phyloP scores from a whole-genome alignment of 2,797 vertebrate genomes.

The Cercopithecus diana region DNA sequence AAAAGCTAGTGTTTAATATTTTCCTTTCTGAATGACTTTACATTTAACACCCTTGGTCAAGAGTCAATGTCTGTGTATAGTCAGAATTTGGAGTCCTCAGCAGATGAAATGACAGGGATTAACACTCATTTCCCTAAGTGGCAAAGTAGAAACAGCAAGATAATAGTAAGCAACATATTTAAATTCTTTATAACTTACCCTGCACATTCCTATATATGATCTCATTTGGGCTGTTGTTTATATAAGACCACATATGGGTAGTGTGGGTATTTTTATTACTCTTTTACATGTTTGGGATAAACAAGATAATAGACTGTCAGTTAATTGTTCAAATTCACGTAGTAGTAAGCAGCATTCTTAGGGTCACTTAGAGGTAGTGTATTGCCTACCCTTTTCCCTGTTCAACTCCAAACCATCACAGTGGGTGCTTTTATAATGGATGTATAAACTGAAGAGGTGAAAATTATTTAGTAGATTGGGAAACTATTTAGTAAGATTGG shows the following conservation, averaged over 20 bases:
- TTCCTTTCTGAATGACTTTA: neutral
- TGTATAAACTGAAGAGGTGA: neutral
- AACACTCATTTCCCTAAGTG: neutral
- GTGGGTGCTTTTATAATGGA: neutral
- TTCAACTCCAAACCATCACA: neutral
- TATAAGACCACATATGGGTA: neutral
- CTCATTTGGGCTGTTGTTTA: neutral
- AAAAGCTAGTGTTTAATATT: neutral
- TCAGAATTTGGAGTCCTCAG: neutral
- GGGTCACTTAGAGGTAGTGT: neutral
- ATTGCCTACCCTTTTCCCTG: neutral
- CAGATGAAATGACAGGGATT: neutral
- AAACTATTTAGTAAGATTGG: neutral
- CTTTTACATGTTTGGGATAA: neutral
- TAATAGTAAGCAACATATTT: neutral
- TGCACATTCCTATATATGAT: neutral
- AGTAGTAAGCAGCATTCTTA: neutral
- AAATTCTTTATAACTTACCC: neutral
- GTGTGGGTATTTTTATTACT: neutral
- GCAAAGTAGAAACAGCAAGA: neutral
- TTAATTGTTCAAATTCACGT: neutral
- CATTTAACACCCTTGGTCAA: neutral
- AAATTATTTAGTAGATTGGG: neutral
- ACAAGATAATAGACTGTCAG: neutral
- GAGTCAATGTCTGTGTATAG: neutral